Percentiles rank a stretch among this genome's conserved stretches.
These are phyloP conservation scores for Pycnonotus jocosus DNA, from an alignment of 2,113 vertebrate species.

Conservation along the genomic window DNA sequence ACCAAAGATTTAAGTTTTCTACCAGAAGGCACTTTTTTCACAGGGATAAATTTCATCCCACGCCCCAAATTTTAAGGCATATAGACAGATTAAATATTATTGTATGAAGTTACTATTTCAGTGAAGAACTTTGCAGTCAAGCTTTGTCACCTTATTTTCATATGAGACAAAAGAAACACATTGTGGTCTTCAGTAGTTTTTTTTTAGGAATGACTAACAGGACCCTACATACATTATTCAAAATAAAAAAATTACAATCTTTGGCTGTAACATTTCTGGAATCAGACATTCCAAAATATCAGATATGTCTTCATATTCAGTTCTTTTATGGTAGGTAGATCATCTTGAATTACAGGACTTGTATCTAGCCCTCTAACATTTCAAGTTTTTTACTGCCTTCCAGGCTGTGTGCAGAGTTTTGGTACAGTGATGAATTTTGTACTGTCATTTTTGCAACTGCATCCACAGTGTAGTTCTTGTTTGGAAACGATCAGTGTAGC, in stretches of 20 bases:
- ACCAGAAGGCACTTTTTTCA: neutral
- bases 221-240: neutral
- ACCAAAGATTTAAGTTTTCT: neutral
- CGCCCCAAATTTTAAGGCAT: neutral
- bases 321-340: neutral
- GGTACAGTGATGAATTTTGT: neutral
- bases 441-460: slow-evolving; percentile 8
- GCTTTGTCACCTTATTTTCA: neutral
- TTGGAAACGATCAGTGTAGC: neutral
- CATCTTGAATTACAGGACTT: slow-evolving; percentile 22
- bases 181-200: neutral
- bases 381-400: slow-evolving; percentile 13
- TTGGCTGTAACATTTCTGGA: slow-evolving; percentile 8
- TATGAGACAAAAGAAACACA: neutral
- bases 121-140: neutral
- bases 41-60: neutral
- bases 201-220: neutral
- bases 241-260: neutral
- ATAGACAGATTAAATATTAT: neutral
- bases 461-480: slow-evolving; percentile 24
- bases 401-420: neutral
- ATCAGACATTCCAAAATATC: neutral
- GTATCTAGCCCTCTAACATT: neutral
- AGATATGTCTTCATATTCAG: neutral
- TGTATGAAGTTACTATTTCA: neutral